phyloP scores from a whole-genome alignment of 1,140 invertebrate genomes.

The Nasonia giraulti region DNA sequence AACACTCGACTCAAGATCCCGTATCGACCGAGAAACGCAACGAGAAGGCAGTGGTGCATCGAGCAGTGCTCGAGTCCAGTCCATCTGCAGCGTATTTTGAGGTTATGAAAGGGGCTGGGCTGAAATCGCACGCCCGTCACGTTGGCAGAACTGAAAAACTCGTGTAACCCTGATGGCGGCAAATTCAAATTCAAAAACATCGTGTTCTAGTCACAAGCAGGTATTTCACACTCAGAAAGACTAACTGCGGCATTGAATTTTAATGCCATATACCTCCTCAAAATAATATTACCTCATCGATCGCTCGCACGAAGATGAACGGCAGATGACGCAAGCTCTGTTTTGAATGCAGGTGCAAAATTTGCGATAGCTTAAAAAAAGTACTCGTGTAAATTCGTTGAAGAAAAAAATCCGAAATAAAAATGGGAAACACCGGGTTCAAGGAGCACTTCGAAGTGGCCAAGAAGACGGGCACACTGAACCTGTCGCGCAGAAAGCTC shows the following conservation, averaged over 20 bases:
- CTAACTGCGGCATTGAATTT: background rate
- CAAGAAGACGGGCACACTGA: constrained; percentile 94
- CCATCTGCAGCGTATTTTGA: background rate
- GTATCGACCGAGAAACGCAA: background rate
- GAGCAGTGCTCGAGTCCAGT: background rate
- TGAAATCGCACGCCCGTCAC: background rate
- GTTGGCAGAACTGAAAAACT: constrained; percentile 10
- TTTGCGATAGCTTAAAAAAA: background rate
- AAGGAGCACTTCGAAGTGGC: constrained; percentile 95
- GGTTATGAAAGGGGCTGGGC: constrained; percentile 26
- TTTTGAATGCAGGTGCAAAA: background rate
- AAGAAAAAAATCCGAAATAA: background rate
- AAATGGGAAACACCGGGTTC: constrained; percentile 90
- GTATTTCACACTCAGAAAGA: background rate
- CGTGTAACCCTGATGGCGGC: constrained; percentile 1
- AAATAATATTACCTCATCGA: no score
- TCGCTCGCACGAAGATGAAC: background rate
- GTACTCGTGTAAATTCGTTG: background rate
- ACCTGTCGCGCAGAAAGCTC: constrained; percentile 87
- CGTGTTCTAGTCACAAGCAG: background rate
- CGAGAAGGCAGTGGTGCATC: background rate
- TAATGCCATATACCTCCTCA: no score
- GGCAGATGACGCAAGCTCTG: background rate
- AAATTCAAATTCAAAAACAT: constrained; percentile 26
- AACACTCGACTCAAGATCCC: background rate